Evolutionary conservation across 2,888 invertebrate species (phyloP).

Genomic region (Oxytorus armatus): DNA sequence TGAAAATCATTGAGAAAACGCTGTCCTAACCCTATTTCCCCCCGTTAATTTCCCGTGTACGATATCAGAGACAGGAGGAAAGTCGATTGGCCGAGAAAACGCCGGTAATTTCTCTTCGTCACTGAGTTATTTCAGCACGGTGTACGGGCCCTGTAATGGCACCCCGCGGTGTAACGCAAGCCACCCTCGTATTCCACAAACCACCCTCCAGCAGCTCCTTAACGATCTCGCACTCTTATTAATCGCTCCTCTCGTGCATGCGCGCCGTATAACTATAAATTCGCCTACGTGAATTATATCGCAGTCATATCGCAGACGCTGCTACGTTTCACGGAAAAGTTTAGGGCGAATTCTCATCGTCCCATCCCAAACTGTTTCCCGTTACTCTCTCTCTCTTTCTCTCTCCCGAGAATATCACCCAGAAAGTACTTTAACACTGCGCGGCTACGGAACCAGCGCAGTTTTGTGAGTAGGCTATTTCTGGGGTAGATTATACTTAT

Average conservation of each 20-base stretch:
- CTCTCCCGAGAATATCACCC: not conserved
- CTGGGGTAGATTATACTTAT: not conserved
- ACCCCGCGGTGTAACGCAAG: constrained; percentile 59
- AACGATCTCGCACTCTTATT: constrained; percentile 62
- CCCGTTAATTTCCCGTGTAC: constrained; percentile 30
- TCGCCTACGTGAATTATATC: constrained; percentile 55
- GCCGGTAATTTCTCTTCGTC: constrained; percentile 51
- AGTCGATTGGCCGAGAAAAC: constrained; percentile 18
- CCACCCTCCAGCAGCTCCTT: constrained; percentile 9
- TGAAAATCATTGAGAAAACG: too few relatives aligned
- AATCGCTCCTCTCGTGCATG: constrained; percentile 37
- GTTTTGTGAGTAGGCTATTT: too few relatives aligned
- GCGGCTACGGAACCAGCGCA: too few relatives aligned
- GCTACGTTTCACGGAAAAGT: constrained; percentile 32
- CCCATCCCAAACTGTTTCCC: not conserved
- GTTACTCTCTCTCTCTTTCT: not conserved
- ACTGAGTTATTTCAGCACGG: constrained; percentile 18
- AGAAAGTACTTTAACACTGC: not conserved
- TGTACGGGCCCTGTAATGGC: constrained; percentile 35
- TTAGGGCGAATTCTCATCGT: constrained; percentile 16
- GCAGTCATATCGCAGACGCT: constrained; percentile 42
- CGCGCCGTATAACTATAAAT: not conserved
- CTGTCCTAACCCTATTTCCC: too few relatives aligned
- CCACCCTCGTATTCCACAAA: constrained; percentile 51
- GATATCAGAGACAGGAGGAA: constrained; percentile 7